Conservation (phyloP, 2,113 vertebrate genomes). For the Hydrolagus affinis region DNA sequence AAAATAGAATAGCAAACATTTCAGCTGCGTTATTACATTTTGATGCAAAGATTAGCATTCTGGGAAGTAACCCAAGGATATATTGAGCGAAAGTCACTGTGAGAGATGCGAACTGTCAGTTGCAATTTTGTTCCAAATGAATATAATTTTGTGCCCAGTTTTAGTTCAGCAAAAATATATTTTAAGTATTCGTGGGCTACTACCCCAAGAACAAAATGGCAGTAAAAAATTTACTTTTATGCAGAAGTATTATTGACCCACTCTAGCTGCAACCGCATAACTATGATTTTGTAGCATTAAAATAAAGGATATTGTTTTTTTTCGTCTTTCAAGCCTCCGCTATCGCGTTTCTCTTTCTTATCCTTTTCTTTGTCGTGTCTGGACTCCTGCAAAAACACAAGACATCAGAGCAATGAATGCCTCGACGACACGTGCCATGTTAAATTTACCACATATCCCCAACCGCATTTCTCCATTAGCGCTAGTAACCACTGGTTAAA, state of each 20-base stretch:
- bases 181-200: background rate
- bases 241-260: background rate
- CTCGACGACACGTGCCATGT: background rate
- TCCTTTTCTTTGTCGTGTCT: conserved; percentile 87
- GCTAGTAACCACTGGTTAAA: too few species aligned
- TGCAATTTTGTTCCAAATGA: too few species aligned
- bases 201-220: background rate
- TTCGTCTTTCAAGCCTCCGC: conserved; percentile 76
- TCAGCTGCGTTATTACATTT: background rate
- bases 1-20: conserved; percentile 33
- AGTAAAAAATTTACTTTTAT: background rate
- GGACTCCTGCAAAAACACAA: conserved; percentile 59
- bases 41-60: background rate
- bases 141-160: too few species aligned
- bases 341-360: conserved; percentile 86
- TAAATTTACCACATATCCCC: background rate
- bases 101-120: too few species aligned
- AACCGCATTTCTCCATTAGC: too few species aligned
- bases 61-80: background rate
- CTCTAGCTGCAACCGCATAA: background rate
- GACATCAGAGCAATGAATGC: background rate
- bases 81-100: too few species aligned
- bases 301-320: conserved; percentile 93
- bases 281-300: background rate
- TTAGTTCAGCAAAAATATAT: too few species aligned